phyloP scores from a whole-genome alignment of 2,797 vertebrate species.

The Scolopax rusticola region DNA sequence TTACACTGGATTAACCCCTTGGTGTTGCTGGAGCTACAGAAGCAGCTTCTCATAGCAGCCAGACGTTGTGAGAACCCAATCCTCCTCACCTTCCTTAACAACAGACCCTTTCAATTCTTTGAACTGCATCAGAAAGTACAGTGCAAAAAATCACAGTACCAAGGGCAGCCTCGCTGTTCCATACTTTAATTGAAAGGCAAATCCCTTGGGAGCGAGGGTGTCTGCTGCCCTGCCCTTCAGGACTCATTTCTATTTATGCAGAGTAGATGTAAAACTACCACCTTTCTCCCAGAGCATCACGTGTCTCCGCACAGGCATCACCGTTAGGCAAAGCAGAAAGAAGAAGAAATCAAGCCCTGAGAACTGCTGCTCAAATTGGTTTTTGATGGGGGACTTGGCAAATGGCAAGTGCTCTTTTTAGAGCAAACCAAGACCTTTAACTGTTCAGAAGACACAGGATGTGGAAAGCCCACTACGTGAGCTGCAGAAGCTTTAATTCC shows the following conservation, averaged over 20 bases:
- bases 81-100: not conserved
- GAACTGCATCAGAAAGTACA: not conserved
- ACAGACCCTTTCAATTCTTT: not conserved
- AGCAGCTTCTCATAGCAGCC: not conserved
- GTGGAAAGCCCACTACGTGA: not conserved
- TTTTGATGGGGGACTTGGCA: not conserved
- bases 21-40: not conserved
- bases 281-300: not conserved
- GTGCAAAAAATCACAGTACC: not conserved
- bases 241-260: not conserved
- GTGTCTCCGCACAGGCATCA: not conserved
- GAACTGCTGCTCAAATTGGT: not conserved
- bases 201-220: not conserved
- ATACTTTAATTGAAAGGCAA: fast-evolving
- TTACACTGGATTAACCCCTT: not conserved
- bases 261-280: not conserved
- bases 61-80: not conserved
- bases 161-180: fast-evolving
- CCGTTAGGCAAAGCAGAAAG: not conserved
- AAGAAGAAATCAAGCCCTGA: not conserved
- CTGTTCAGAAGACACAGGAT: not conserved
- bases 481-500: not conserved
- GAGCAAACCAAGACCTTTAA: not conserved
- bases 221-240: not conserved
- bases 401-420: not conserved